phyloP scores from a whole-genome alignment of 2,113 vertebrate genomes.

The Perognathus longimembris region DNA sequence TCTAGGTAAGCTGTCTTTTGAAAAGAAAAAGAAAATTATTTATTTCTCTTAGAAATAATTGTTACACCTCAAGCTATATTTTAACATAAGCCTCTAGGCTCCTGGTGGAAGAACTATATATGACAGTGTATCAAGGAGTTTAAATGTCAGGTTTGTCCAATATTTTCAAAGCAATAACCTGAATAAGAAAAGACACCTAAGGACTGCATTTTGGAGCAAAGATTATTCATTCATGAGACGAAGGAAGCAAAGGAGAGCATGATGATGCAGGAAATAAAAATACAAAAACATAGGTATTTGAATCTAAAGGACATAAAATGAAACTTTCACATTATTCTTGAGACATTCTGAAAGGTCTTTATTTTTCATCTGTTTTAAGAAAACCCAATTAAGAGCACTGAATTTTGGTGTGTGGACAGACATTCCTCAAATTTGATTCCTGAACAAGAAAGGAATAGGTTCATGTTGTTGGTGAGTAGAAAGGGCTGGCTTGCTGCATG shows the following conservation, averaged over 20 bases:
- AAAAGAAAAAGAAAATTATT: conserved; percentile 62
- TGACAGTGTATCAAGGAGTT: conserved; percentile 28
- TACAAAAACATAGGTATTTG: not conserved
- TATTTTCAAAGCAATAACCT: conserved; percentile 64
- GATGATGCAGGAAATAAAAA: conserved; percentile 43
- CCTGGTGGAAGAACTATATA: conserved; percentile 39
- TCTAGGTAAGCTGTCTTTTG: conserved; percentile 36
- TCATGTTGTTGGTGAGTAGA: too few relatives aligned
- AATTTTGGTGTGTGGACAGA: conserved; percentile 36
- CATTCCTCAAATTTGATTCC: conserved; percentile 37
- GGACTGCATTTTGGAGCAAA: conserved; percentile 53
- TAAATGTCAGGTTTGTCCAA: conserved; percentile 70
- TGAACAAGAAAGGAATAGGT: conserved; percentile 10
- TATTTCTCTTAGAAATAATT: conserved; percentile 55
- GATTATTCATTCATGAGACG: conserved; percentile 13
- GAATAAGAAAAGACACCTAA: conserved; percentile 44
- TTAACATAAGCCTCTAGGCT: conserved; percentile 57
- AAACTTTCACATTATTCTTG: conserved; percentile 37
- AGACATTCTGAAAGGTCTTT: not conserved
- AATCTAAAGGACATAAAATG: conserved; percentile 34
- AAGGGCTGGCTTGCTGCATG: too few relatives aligned
- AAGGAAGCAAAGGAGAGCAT: not conserved
- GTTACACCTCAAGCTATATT: conserved; percentile 46
- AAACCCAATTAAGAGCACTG: conserved; percentile 15
- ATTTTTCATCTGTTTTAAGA: conserved; percentile 53